These are phyloP conservation scores for Muricea muricata DNA, from an alignment of 92 coral and sea anemone genomes.

Conservation along the genomic window DNA sequence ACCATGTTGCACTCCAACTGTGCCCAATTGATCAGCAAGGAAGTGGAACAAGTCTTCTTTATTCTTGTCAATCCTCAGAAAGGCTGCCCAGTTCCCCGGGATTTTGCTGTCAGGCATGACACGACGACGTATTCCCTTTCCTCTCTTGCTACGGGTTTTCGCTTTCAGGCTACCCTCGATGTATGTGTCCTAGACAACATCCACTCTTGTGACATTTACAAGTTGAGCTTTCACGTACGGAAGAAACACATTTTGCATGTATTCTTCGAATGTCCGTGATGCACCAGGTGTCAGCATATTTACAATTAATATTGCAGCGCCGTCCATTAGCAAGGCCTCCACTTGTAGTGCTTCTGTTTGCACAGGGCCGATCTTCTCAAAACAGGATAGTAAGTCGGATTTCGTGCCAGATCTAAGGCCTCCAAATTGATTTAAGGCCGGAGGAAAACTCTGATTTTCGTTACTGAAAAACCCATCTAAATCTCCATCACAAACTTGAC, in stretches of 20 bases:
- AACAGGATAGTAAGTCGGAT: conserved; percentile 63
- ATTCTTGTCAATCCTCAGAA: conserved; percentile 64
- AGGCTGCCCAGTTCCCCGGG: conserved; percentile 69
- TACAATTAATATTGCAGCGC: conserved; percentile 73
- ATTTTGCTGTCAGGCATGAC: conserved; percentile 61
- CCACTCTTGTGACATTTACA: conserved; percentile 48
- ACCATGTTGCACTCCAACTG: conserved; percentile 37
- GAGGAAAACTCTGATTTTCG: conserved; percentile 71
- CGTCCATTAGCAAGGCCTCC: conserved; percentile 64
- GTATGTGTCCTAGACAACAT: conserved; percentile 48
- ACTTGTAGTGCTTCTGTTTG: conserved; percentile 61
- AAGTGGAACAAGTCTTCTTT: conserved; percentile 54
- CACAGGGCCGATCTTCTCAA: conserved; percentile 55
- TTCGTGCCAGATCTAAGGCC: conserved; percentile 65
- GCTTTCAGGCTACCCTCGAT: conserved; percentile 11
- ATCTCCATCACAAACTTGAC: conserved; percentile 74
- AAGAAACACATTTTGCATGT: conserved; percentile 60
- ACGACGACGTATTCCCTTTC: conserved; percentile 56
- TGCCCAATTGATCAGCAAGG: conserved; percentile 43
- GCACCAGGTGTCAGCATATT: conserved; percentile 79
- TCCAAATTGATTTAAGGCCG: conserved; percentile 61
- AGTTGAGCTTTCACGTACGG: conserved; percentile 58
- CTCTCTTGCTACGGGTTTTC: conserved; percentile 29
- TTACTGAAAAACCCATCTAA: conserved; percentile 65
- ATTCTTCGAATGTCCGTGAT: conserved; percentile 70